Evolutionary conservation across 92 coral and sea anemone genomes (phyloP).

Genomic region (Actinernus sp.): DNA sequence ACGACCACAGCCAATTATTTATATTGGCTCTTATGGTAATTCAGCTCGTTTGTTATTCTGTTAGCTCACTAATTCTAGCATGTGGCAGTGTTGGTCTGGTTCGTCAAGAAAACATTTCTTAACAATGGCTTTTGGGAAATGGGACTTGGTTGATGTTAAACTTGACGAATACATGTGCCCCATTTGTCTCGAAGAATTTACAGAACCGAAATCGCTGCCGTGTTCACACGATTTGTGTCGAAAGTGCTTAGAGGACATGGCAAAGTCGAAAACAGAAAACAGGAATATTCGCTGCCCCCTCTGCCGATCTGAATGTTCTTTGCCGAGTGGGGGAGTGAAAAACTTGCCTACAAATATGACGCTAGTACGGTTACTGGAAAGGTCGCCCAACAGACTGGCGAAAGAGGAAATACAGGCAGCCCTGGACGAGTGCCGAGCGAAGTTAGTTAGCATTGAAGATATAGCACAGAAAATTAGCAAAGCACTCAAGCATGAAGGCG

Average conservation of each 20-base stretch:
- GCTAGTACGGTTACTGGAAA: slow-evolving; percentile 48
- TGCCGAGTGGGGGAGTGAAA: slow-evolving; percentile 62
- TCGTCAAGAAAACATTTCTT: no score
- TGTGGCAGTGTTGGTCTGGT: no score
- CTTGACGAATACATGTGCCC: slow-evolving; percentile 69
- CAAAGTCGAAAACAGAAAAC: slow-evolving; percentile 25
- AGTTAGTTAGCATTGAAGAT: slow-evolving; percentile 27
- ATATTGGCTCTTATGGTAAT: no score
- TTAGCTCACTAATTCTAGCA: no score
- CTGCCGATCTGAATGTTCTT: slow-evolving; percentile 58
- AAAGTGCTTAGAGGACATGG: slow-evolving; percentile 66
- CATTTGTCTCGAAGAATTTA: slow-evolving; percentile 76
- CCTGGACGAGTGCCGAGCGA: slow-evolving; percentile 46
- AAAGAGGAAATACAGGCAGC: slow-evolving; percentile 62
- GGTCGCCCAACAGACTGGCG: slow-evolving; percentile 70
- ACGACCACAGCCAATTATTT: no score
- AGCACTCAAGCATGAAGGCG: slow-evolving; percentile 60
- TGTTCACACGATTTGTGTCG: slow-evolving; percentile 74
- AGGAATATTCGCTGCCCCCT: slow-evolving; percentile 63
- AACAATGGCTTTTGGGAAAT: neutral
- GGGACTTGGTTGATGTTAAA: neutral
- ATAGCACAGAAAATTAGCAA: slow-evolving; percentile 32
- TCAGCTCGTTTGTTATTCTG: no score
- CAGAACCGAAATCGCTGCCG: slow-evolving; percentile 59
- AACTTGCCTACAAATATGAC: slow-evolving; percentile 54